These are phyloP conservation scores for Rousettus leschenaultii DNA, from an alignment of 2,113 vertebrate genomes.

Conservation along the genomic window DNA sequence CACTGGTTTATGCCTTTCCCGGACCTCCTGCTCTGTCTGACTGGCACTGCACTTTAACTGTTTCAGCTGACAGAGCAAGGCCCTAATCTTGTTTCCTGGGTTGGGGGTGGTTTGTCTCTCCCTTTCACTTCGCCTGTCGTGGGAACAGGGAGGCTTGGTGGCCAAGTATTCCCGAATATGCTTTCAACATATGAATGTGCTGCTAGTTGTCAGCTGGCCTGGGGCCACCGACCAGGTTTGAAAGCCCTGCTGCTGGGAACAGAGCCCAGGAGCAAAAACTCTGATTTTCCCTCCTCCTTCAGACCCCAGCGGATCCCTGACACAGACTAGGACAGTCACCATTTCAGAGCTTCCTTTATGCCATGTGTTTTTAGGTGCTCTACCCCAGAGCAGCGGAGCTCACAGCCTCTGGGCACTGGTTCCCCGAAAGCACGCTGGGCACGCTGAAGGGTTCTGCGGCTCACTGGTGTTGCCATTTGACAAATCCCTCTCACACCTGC, in stretches of 20 bases:
- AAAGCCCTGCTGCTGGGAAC: slow-evolving; percentile 29
- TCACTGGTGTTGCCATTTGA: not conserved
- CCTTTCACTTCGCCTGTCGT: not conserved
- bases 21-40: not conserved
- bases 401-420: not conserved
- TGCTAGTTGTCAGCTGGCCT: not conserved
- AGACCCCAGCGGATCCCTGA: not conserved
- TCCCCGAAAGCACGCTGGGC: not conserved
- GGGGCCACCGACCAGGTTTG: rapidly evolving
- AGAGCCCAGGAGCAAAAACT: not conserved
- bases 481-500: not conserved
- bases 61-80: not conserved
- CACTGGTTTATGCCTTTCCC: no score
- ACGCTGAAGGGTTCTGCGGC: not conserved
- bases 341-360: not conserved
- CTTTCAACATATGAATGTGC: not conserved
- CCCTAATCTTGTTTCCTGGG: not conserved
- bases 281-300: not conserved
- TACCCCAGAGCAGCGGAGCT: not conserved
- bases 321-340: slow-evolving; percentile 13
- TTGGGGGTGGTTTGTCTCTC: not conserved
- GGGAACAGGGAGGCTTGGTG: not conserved
- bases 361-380: not conserved
- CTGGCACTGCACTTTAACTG: not conserved
- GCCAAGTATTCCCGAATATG: not conserved